Conservation (phyloP, 53 echinoderm and acorn worm genomes). For the Echinometra lucunter region DNA sequence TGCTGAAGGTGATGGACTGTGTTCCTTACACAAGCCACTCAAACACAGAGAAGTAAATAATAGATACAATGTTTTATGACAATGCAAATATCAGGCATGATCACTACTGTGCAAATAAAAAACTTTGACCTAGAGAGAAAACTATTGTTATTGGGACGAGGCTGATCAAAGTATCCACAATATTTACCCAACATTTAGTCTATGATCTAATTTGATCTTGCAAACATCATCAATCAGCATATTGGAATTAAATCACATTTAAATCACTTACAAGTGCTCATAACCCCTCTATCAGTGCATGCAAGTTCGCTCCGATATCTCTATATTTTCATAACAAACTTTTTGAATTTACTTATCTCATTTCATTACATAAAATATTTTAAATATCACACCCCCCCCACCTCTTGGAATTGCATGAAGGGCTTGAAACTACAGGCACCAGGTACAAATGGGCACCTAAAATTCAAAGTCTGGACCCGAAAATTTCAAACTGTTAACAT, state of each 20-base stretch:
- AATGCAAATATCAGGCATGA: background rate
- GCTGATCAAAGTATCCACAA: background rate
- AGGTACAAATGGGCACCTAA: too few species aligned
- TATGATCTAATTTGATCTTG: background rate
- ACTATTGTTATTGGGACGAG: background rate
- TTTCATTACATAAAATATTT: too few species aligned
- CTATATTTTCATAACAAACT: too few species aligned
- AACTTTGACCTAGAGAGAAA: constrained; percentile 13
- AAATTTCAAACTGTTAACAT: too few species aligned
- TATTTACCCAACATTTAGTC: background rate
- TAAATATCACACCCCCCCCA: too few species aligned
- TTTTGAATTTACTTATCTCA: background rate
- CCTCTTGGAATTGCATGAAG: too few species aligned
- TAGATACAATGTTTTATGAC: constrained; percentile 11
- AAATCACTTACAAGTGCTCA: background rate
- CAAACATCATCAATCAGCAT: background rate
- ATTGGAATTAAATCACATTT: background rate
- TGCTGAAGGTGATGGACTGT: background rate
- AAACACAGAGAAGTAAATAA: background rate
- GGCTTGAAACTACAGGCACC: too few species aligned
- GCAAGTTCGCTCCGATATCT: too few species aligned
- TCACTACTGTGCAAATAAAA: constrained; percentile 26
- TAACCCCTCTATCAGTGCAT: background rate
- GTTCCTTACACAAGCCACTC: background rate
- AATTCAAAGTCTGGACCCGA: too few species aligned